Evolutionary conservation across 1,140 invertebrate species (phyloP).

Genomic region (Brachionus sp.): DNA sequence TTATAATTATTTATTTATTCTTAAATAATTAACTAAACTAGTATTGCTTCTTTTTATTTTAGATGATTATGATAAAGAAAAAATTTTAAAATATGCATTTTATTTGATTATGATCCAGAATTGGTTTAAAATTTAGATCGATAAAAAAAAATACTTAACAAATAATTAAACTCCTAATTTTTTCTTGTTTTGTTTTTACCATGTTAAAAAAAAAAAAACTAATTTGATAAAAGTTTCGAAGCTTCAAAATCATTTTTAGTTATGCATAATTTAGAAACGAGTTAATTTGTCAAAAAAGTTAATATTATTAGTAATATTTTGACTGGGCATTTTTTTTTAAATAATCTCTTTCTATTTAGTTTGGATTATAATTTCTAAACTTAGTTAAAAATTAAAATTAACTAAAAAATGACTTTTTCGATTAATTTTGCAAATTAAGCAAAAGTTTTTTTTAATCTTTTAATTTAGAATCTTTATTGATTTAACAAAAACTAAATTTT

Average conservation of each 20-base stretch:
- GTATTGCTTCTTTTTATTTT: neutral
- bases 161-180: too few relatives aligned
- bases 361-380: too few relatives aligned
- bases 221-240: neutral
- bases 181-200: too few relatives aligned
- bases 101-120: neutral
- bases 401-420: too few relatives aligned
- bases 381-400: too few relatives aligned
- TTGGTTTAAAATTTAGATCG: neutral
- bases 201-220: too few relatives aligned
- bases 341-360: neutral
- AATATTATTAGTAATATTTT: neutral
- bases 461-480: too few relatives aligned
- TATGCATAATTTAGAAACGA: neutral
- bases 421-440: too few relatives aligned
- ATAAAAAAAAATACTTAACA: neutral
- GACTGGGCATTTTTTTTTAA: neutral
- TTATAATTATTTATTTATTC: neutral
- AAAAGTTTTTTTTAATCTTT: too few relatives aligned
- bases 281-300: neutral
- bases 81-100: neutral
- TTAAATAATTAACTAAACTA: neutral
- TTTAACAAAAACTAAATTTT: too few relatives aligned
- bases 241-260: neutral
- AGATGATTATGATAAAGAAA: neutral